These are phyloP conservation scores for Eupithecia inturbata DNA, from an alignment of 2,888 invertebrate species.

Conservation along the genomic window DNA sequence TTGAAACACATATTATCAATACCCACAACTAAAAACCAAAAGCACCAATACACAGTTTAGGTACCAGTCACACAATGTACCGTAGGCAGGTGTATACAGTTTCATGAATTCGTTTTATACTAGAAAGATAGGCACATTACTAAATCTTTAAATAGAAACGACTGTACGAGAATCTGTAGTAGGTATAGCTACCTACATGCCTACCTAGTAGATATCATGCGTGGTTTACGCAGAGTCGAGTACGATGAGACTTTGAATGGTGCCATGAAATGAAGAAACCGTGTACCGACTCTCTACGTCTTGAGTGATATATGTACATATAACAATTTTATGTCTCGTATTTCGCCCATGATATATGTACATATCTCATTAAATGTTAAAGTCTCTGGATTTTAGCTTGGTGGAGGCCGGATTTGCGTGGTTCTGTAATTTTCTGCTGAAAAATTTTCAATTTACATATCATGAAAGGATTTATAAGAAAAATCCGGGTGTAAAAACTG, in stretches of 20 bases:
- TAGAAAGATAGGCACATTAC: constrained; percentile 54
- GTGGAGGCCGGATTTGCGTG: constrained; percentile 55
- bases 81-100: constrained; percentile 36
- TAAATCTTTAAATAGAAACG: constrained; percentile 69
- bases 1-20: too few relatives aligned
- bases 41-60: too few relatives aligned
- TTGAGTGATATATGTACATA: constrained; percentile 58
- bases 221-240: constrained; percentile 36
- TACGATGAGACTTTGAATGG: constrained; percentile 66
- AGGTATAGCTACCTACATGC: background rate
- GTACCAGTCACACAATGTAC: too few relatives aligned
- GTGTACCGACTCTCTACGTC: constrained; percentile 60
- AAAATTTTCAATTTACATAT: constrained; percentile 72
- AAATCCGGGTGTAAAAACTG: constrained; percentile 60
- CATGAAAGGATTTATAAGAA: constrained; percentile 64
- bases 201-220: constrained; percentile 20
- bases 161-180: constrained; percentile 43
- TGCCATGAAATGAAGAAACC: constrained; percentile 63
- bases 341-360: constrained; percentile 50
- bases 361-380: constrained; percentile 66
- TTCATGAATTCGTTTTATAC: constrained; percentile 48
- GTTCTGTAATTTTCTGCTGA: constrained; percentile 54
- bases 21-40: too few relatives aligned
- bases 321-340: constrained; percentile 57
- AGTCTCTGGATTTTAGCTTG: constrained; percentile 46